Base-by-base conservation (phyloP, 1,140 invertebrate species). In the Acromyrmex echinatior region DNA sequence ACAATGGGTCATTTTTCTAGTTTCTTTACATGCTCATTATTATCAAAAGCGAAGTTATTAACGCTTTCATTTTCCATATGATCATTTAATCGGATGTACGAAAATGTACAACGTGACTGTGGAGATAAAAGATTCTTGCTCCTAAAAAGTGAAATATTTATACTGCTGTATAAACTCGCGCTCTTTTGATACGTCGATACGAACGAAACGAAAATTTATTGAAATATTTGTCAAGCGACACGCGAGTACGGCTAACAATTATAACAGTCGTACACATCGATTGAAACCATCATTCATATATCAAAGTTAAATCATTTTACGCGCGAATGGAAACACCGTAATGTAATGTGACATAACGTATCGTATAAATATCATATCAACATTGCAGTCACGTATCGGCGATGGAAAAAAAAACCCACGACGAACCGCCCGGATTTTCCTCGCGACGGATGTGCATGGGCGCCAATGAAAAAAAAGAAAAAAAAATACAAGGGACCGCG, bases 71-170 rank as follows among this genome's bases (percentile, higher is more conserved):
- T 84, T 65, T 35, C 53, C 70, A 14, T 28, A 18, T 0, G 31
- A 10, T 35, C 6, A 45, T 58, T 49, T 49, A 16, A 60, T 60
- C 53, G 35, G 60, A 73, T 12, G 16, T 31, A 58, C n/a, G 45
- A n/a, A 79, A 79, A 21, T 51, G 45, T 12, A 21, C 6, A 12
- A 14, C 77, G n/a, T 18, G 10, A 21, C 10, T 21, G 16, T n/a
- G 45, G 66, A 45, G 18, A 74, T 74, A 49, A 63, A 74, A 62
- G 9, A 14, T 68, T 76, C 18, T 39, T 18, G 9, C 18, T 62
- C 12, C n/a, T 71, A 74, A 74, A 82, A 74, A 84, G 14, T 74
- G 49, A 62, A 62, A 74, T 63, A 76, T 84, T 84, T 84, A 76
- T 25, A 21, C 49, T 51, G 56, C 56, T 62, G 39, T 51, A 82